These are phyloP conservation scores for Ceyx cyanopectus DNA, from an alignment of 2,113 vertebrate genomes.

Conservation along the genomic window DNA sequence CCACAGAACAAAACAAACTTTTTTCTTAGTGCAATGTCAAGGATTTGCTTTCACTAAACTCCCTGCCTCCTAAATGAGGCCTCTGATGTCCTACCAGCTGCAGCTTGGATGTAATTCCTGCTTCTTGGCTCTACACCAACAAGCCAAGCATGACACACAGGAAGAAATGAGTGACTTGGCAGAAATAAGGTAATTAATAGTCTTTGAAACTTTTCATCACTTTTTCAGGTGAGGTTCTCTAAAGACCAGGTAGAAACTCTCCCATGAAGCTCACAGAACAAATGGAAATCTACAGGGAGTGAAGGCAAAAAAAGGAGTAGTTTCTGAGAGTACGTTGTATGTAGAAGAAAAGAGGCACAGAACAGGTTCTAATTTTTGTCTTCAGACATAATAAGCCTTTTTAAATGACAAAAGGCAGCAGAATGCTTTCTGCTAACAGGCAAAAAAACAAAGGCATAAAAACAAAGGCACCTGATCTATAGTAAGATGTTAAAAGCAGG, in stretches of 20 bases:
- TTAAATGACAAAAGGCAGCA: not conserved
- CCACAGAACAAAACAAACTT: not conserved
- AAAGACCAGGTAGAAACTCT: not conserved
- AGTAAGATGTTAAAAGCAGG: not conserved
- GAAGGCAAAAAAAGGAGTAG: not conserved
- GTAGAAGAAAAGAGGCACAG: not conserved
- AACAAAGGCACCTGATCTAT: not conserved
- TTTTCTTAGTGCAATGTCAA: not conserved
- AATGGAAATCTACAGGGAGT: not conserved
- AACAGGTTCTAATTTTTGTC: not conserved
- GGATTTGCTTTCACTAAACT: not conserved
- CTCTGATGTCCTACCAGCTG: not conserved
- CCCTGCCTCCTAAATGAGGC: not conserved
- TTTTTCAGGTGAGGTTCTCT: not conserved
- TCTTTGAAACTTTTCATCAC: not conserved
- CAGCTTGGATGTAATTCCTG: not conserved
- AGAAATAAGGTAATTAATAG: not conserved
- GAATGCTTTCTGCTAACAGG: not conserved
- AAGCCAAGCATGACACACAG: not conserved
- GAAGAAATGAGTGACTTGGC: not conserved
- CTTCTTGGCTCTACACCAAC: not conserved
- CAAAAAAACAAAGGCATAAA: not conserved
- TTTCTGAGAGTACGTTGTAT: not conserved
- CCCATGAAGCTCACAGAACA: not conserved
- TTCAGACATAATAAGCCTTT: not conserved